Percentiles rank a stretch among this genome's conserved stretches.
Evolutionary conservation across 2,113 vertebrate genomes (phyloP).

Genomic region (Aix galericulata): DNA sequence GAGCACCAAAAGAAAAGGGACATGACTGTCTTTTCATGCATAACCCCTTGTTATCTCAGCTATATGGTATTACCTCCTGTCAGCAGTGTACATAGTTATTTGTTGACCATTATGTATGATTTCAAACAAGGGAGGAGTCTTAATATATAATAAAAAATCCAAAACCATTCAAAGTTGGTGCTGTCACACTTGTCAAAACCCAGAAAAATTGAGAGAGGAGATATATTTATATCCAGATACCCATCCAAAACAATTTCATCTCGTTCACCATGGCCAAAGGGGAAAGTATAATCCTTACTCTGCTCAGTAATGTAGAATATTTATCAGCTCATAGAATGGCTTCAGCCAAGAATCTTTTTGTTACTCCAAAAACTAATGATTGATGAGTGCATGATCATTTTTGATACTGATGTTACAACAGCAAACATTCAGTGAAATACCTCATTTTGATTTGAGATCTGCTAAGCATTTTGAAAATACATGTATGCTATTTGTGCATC

Average conservation of each 20-base stretch:
- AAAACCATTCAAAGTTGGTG: background rate
- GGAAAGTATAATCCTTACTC: background rate
- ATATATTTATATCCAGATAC: fast-evolving
- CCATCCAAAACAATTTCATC: background rate
- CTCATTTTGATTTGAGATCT: background rate
- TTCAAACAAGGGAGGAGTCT: background rate
- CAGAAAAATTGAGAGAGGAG: background rate
- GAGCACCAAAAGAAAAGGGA: background rate
- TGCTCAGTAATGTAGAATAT: background rate
- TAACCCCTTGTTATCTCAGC: background rate
- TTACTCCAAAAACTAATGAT: background rate
- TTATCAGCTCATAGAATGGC: background rate
- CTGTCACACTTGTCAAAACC: fast-evolving
- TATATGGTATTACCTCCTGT: background rate
- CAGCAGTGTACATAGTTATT: background rate
- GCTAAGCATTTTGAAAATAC: background rate
- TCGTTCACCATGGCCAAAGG: background rate
- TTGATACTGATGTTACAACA: background rate
- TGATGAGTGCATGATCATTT: background rate
- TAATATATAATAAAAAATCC: background rate
- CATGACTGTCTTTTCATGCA: background rate
- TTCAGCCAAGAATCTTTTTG: background rate
- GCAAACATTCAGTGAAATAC: background rate
- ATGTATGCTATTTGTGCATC: background rate
- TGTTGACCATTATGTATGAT: background rate